Evolutionary conservation across 2,113 vertebrate species (phyloP).

Genomic region (Origma solitaria): DNA sequence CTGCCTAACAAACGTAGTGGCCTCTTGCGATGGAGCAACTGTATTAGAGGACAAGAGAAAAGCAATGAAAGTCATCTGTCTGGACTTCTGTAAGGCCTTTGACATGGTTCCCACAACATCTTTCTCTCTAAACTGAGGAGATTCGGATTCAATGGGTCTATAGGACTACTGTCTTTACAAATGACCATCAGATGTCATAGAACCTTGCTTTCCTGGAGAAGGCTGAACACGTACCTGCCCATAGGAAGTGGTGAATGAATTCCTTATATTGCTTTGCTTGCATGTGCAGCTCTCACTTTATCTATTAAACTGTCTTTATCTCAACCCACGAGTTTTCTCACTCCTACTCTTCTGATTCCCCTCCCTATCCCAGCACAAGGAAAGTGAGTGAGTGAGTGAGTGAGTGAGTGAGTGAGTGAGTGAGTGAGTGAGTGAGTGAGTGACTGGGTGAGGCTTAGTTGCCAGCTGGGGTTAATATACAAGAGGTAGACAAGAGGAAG

Average conservation of each 20-base stretch:
- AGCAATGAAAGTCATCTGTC: neutral
- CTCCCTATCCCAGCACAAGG: neutral
- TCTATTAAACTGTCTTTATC: neutral
- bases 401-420: rapidly evolving
- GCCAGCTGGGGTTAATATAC: neutral
- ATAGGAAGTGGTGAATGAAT: neutral
- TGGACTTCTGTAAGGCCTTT: neutral
- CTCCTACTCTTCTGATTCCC: neutral
- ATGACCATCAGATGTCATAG: neutral
- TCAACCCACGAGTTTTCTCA: neutral
- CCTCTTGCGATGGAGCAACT: neutral
- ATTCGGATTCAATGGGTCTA: neutral
- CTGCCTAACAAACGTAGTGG: neutral
- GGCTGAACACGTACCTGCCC: neutral
- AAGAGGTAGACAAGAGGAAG: neutral
- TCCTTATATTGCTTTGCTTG: neutral
- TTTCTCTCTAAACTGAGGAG: neutral
- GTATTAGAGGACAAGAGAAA: neutral
- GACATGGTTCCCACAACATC: rapidly evolving
- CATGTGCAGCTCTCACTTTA: neutral
- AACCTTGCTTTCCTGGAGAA: neutral
- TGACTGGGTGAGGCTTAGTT: rapidly evolving
- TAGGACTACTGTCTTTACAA: neutral
- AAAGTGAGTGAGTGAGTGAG: rapidly evolving
- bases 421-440: rapidly evolving